A percentile compares a stretch with the other conserved stretches of the same genome.
Evolutionary conservation across 2,797 vertebrate genomes (phyloP).

Genomic region (Neolamprologus multifasciatus): DNA sequence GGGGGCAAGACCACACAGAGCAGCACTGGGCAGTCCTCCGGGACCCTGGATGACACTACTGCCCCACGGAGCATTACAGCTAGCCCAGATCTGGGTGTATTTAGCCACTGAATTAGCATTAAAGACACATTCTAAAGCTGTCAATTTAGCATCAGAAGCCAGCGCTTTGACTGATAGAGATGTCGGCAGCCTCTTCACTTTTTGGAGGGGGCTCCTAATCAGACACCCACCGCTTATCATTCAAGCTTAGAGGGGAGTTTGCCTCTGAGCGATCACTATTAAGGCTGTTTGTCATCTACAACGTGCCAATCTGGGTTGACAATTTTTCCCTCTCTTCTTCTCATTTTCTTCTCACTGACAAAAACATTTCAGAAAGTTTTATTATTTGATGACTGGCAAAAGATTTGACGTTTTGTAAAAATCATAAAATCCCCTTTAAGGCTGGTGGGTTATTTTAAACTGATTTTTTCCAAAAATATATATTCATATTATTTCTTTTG

Average conservation of each 20-base stretch:
- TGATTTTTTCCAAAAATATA: background rate
- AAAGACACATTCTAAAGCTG: constrained; percentile 49
- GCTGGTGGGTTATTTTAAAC: background rate
- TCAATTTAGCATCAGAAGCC: constrained; percentile 45
- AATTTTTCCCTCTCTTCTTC: background rate
- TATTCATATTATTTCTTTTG: background rate
- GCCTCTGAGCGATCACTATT: background rate
- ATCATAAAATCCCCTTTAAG: background rate
- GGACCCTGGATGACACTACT: constrained; percentile 48
- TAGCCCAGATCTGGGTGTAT: constrained; percentile 17
- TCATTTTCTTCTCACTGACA: background rate
- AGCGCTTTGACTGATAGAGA: constrained; percentile 40
- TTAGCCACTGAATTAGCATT: constrained; percentile 46
- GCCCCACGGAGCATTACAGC: constrained; percentile 37
- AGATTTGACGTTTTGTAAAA: background rate
- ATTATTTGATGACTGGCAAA: background rate
- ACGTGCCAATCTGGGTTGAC: background rate
- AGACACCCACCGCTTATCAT: background rate
- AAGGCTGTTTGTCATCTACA: background rate
- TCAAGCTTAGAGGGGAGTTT: background rate
- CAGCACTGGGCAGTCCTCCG: constrained; percentile 44
- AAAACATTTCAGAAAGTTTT: background rate
- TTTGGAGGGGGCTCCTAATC: background rate
- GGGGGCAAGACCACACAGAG: constrained; percentile 72
- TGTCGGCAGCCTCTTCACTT: constrained; percentile 16